Base-by-base conservation (phyloP, 1,140 invertebrate genomes). In the Drosophila arawakana region DNA sequence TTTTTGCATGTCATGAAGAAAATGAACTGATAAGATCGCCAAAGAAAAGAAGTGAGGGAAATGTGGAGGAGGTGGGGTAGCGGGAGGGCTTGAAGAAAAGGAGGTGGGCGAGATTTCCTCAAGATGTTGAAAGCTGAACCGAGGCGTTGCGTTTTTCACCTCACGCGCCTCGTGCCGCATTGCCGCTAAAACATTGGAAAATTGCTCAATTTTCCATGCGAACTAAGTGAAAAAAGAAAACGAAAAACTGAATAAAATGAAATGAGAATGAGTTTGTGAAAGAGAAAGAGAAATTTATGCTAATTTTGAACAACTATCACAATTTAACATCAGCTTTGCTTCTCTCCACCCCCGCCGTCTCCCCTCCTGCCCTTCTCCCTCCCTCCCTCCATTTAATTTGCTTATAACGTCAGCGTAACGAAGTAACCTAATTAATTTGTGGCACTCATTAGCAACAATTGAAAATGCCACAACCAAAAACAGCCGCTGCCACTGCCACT, bases 371-470 rank as follows among this genome's bases (percentile, higher is more conserved):
- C 8, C 11, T 25, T 1, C 4, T n/a, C 66, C 52, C 21, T 49
- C 65, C 65, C n/a, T 62, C 58, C 15, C 37, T 9, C 21, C 15
- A 15, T 15, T 15, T 25, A 39, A 15, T 54, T 34, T 54, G 47
- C 37, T 46, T 43, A 39, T 52, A 76, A 60, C 67, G 84, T 81
- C 80, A 81, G 84, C 84, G 80, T 89, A 84, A 81, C 84, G 80
- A 89, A 89, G 84, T 89, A 89, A 89, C 84, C 84, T 84, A 89
- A 89, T 89, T 89, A 89, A 89, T 89, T 89, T 89, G 84, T 89
- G 84, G 84, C 84, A 84, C 84, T 89, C 84, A 89, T 89, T 89
- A 89, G 84, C 72, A 89, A 81, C 84, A 89, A 89, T 89, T 89
- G 84, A 89, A 89, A 89, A 83, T 73, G 84, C 84, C 83, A 73